Evolutionary conservation across 2,888 invertebrate species (phyloP), one percentile per base, ranked within the genome.

Genomic region (Zaprionus bogoriensis): DNA sequence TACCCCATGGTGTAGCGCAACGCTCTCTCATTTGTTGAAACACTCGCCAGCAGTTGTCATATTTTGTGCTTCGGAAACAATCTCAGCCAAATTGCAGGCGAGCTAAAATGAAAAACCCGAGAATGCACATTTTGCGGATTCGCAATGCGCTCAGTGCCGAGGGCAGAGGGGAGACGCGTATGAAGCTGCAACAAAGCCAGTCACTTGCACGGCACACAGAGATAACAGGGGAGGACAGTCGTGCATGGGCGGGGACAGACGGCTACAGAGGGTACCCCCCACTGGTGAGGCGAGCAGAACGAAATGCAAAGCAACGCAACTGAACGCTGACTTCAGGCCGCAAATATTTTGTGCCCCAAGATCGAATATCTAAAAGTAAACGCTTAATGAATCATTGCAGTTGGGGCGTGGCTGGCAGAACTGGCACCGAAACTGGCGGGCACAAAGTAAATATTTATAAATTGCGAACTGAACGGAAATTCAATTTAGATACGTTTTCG

Each of bases 311-410:
- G n/a, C n/a, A n/a, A n/a, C n/a, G n/a, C n/a, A n/a, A n/a, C n/a
- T n/a, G n/a, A n/a, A n/a, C n/a, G 45, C 42, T 70, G 82, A 77
- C 63, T 64, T 74, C 75, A 74, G 55, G 7, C 41, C 38, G 42
- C 41, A 73, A 67, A 73, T 69, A 77, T 80, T 48, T 65, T 28
- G 6, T 4, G 6, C 62, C 53, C 41, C 5, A n/a, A 51, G 46
- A 50, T 17, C 47, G 39, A 68, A 60, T 66, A 50, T 57, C 41
- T 54, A 27, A 17, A 63, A 41, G 32, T 36, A 41, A 57, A 45
- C n/a, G 36, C 36, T 44, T 58, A 57, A 66, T 77, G 74, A 77
- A 30, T 66, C 63, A 66, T 48, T 45, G 32, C 38, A 23, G 7
- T 4, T 4, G 25, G 22, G 50, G 57, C 53, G 57, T 62, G 50